Evolutionary conservation across 92 coral and sea anemone species (phyloP), one percentile per base, ranked within the genome.

Genomic region (Palythoa caribaeorum): DNA sequence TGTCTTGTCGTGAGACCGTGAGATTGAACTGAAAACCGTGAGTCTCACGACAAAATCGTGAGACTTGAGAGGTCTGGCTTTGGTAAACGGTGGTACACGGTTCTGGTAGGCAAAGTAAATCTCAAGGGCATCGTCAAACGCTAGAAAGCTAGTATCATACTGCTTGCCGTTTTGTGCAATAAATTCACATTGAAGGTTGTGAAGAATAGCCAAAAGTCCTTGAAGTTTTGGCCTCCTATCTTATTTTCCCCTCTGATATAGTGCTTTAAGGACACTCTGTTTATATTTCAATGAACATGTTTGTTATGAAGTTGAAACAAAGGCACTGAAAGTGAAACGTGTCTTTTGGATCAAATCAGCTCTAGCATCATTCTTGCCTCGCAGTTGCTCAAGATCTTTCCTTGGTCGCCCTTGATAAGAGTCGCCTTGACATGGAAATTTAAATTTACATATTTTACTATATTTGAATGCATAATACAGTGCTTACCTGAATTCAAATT

Each of bases 111-210:
- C 6, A 4, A 87, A 87, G 10, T 68, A 77, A 73, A 87, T 11
- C 35, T 87, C 86, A 19, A 87, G 48, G 59, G 70, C 90, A 6
- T 87, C 90, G 2, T 87, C 90, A 65, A 87, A 87, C 16, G 86
- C 51, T 5, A 87, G 77, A 87, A 77, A 87, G 59, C 90, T 87
- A 55, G 86, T 3, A 3, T 87, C 86, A 68, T 87, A 87, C 3
- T 87, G 86, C 77, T 77, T 87, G 79, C 90, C 86, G 65, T 87
- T 73, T 5, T 87, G 77, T 77, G 90, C 90, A 70, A 87, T 60
- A 15, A 77, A 65, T 37, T 87, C 79, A 1, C 76, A 19, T 73
- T 87, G 77, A 53, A 87, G 90, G 63, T 10, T 36, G 19, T 87
- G 55, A 40, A 80, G 80, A 21, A 80, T 81, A 53, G 87, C 91